A percentile compares a stretch with the other conserved stretches of the same genome.
Evolutionary conservation across 2,113 vertebrate genomes (phyloP).

Genomic region (Mesocricetus auratus): DNA sequence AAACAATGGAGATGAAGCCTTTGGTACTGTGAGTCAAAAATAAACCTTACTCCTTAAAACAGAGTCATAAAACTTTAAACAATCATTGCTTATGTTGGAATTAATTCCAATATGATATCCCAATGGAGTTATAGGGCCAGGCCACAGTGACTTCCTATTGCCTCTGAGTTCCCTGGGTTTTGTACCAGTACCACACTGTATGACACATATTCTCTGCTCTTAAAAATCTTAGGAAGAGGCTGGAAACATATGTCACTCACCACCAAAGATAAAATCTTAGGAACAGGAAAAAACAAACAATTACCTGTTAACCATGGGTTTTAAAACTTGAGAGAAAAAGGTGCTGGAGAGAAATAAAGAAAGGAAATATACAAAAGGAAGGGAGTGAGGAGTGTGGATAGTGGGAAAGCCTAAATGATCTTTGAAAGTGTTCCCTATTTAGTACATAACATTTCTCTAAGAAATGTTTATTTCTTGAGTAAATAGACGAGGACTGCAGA

Average conservation of each 20-base stretch:
- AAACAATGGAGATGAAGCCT: too few species aligned
- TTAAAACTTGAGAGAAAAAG: background rate
- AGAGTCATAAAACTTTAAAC: too few species aligned
- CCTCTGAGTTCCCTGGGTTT: too few species aligned
- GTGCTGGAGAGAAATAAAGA: background rate
- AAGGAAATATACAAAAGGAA: background rate
- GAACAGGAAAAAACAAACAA: background rate
- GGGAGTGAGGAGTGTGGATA: background rate
- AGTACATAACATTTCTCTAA: background rate
- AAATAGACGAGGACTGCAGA: background rate
- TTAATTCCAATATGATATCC: too few species aligned
- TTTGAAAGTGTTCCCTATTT: background rate
- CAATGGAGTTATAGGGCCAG: too few species aligned
- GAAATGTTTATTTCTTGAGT: background rate
- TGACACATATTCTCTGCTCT: background rate
- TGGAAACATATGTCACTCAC: background rate
- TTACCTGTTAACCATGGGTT: too few species aligned
- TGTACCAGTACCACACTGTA: background rate
- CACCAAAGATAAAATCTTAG: too few species aligned
- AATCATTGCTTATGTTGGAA: too few species aligned
- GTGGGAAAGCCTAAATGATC: background rate
- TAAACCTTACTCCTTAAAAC: too few species aligned
- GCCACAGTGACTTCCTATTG: too few species aligned
- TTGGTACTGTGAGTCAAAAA: too few species aligned
- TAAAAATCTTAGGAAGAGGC: background rate